Conservation (phyloP, 2,888 invertebrate genomes). For the Linhomoeus sp. region DNA sequence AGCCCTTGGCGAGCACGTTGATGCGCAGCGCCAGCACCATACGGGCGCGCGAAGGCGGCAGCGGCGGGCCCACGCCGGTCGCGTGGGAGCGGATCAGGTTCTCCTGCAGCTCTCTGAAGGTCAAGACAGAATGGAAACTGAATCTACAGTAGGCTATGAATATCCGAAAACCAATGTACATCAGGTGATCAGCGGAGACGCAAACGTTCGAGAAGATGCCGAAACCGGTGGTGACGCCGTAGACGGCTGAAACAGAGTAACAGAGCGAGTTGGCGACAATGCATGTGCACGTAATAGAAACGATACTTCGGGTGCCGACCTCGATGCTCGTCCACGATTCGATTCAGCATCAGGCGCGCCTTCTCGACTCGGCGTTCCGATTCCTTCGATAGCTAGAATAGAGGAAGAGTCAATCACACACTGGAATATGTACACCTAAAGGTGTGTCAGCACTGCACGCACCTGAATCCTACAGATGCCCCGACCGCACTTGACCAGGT, state of each 20-base stretch:
- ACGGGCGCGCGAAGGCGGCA: slow-evolving; percentile 40
- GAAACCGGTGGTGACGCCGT: slow-evolving; percentile 47
- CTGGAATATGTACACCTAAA: not conserved
- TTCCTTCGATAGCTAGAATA: too few species aligned
- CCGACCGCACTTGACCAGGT: slow-evolving; percentile 38
- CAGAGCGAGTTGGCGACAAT: too few species aligned
- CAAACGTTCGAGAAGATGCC: slow-evolving; percentile 43
- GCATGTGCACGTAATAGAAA: too few species aligned
- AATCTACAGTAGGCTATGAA: too few species aligned
- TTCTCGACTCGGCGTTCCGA: too few species aligned
- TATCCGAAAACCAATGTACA: too few species aligned
- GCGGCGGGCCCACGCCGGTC: slow-evolving; percentile 43
- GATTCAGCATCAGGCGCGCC: slow-evolving; percentile 39
- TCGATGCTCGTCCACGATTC: slow-evolving; percentile 40
- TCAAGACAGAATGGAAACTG: too few species aligned
- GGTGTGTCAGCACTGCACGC: not conserved
- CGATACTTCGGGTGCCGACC: slow-evolving; percentile 24
- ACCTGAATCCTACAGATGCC: slow-evolving; percentile 39
- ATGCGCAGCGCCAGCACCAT: slow-evolving; percentile 45
- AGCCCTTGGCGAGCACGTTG: slow-evolving; percentile 47
- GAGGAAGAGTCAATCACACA: too few species aligned
- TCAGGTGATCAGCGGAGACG: slow-evolving; percentile 38
- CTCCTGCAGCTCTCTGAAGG: slow-evolving; percentile 35
- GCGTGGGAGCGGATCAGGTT: slow-evolving; percentile 46
- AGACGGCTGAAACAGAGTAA: slow-evolving; percentile 39